Conservation (phyloP, 35 echinoderm and acorn worm genomes). For the Antedon bifida region DNA sequence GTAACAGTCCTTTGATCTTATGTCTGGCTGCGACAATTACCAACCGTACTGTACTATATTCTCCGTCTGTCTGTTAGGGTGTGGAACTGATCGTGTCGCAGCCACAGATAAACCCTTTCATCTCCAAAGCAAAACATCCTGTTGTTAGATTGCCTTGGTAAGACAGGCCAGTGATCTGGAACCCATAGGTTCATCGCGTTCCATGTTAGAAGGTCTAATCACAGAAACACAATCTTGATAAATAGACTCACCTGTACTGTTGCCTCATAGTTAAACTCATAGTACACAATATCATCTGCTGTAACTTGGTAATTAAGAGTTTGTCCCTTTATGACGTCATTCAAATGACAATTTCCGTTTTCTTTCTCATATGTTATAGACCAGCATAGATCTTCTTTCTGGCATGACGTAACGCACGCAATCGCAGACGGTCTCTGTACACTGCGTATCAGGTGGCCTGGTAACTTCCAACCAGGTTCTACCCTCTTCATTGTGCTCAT, state of each 20-base stretch:
- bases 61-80: too few relatives aligned
- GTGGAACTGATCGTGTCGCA: too few relatives aligned
- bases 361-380: not conserved
- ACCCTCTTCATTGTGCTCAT: not conserved
- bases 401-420: not conserved
- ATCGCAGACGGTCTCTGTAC: not conserved
- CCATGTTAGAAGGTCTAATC: too few relatives aligned
- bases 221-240: too few relatives aligned
- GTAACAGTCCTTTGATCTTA: too few relatives aligned
- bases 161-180: too few relatives aligned
- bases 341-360: not conserved
- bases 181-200: too few relatives aligned
- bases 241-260: not conserved
- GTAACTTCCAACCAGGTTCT: not conserved
- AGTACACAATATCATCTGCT: not conserved
- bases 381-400: not conserved
- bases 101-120: too few relatives aligned
- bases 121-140: too few relatives aligned
- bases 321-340: not conserved
- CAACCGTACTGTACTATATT: too few relatives aligned
- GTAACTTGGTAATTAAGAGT: not conserved
- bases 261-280: not conserved
- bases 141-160: too few relatives aligned
- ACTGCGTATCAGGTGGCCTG: not conserved
- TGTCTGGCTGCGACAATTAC: too few relatives aligned